Percentiles rank a stretch among this genome's conserved stretches.
Conservation (phyloP, 1,140 invertebrate species). For the Tachypleus tridentatus region DNA sequence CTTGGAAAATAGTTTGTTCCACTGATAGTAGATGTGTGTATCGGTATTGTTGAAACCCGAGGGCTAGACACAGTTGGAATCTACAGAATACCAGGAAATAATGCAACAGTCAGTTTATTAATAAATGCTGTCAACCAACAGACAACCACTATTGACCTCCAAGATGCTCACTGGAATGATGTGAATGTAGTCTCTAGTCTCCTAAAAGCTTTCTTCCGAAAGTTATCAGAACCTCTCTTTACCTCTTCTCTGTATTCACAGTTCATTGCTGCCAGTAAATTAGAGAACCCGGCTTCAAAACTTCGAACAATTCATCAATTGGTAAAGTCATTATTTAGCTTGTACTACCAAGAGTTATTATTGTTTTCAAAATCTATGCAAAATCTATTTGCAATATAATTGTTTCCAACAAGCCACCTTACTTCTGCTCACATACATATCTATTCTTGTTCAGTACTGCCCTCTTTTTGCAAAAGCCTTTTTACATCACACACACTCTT, state of each 20-base stretch:
- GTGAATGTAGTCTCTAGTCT: conserved; percentile 83
- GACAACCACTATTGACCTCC: conserved; percentile 28
- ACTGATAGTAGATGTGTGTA: conserved; percentile 75
- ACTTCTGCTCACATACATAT: too few species aligned
- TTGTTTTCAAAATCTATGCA: too few species aligned
- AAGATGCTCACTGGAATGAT: conserved; percentile 74
- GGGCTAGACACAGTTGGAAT: conserved; percentile 84
- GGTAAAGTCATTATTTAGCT: too few species aligned
- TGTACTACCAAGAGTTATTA: too few species aligned
- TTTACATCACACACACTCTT: too few species aligned
- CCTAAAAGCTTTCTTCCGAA: conserved; percentile 85
- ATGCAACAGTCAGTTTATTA: conserved; percentile 78
- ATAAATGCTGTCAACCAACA: conserved; percentile 50
- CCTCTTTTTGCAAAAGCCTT: too few species aligned
- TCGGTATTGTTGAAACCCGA: conserved; percentile 67
- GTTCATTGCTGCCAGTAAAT: conserved; percentile 84
- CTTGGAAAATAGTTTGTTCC: conserved; percentile 50
- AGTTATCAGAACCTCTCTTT: conserved; percentile 80
- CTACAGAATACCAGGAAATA: conserved; percentile 91
- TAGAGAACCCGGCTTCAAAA: conserved; percentile 45
- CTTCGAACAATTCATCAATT: too few species aligned
- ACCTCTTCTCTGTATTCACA: conserved; percentile 73
- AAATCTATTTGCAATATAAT: too few species aligned
- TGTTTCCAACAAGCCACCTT: too few species aligned
- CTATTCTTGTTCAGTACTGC: too few species aligned